These are phyloP conservation scores for Potorous gilbertii DNA, from an alignment of 2,797 vertebrate genomes.

Conservation along the genomic window DNA sequence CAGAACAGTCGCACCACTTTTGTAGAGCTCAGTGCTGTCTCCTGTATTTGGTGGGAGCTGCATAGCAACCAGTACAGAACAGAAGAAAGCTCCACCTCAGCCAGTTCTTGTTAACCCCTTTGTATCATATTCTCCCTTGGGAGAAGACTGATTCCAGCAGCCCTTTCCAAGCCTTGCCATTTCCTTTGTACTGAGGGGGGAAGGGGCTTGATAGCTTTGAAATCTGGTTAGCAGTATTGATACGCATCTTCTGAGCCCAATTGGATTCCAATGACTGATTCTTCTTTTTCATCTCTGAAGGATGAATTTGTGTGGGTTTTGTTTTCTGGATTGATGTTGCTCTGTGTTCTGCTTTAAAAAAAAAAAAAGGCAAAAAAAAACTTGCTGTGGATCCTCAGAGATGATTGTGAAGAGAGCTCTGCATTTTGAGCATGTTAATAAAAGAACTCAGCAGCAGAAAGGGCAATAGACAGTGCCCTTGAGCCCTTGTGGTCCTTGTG, in stretches of 20 bases:
- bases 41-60: background rate
- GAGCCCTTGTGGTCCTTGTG: constrained; percentile 63
- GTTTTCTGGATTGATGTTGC: constrained; percentile 32
- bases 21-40: background rate
- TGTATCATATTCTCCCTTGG: constrained; percentile 29
- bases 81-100: background rate
- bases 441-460: constrained; percentile 83
- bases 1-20: background rate
- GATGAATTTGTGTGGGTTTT: constrained; percentile 25
- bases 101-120: background rate
- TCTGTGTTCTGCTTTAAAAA: constrained; percentile 36
- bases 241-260: background rate
- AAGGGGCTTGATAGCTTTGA: constrained; percentile 4
- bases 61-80: background rate
- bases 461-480: constrained; percentile 61
- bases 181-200: constrained; percentile 26
- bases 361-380: background rate
- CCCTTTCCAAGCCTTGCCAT: constrained; percentile 34
- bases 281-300: constrained; percentile 56
- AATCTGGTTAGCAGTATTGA: constrained; percentile 38
- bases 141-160: background rate
- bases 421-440: constrained; percentile 68
- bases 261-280: constrained; percentile 35
- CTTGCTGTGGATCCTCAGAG: constrained; percentile 60
- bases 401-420: constrained; percentile 55